Base-by-base conservation (phyloP, 2,113 vertebrate genomes). In the Rhadina sibilatrix region DNA sequence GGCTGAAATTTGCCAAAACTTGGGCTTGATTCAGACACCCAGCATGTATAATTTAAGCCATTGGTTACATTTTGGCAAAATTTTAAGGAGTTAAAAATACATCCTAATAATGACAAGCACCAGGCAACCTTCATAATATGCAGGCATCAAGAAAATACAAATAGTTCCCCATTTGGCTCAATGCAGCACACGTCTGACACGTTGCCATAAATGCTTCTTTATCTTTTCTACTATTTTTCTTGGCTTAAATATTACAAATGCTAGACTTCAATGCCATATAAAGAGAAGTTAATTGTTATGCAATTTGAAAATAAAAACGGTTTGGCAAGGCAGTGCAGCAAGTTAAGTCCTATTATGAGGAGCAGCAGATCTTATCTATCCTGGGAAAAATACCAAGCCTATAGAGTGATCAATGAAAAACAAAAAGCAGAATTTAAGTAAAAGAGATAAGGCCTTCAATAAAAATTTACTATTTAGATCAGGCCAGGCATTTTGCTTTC, bases 231-330 rank as follows among this genome's bases (percentile, higher is more conserved):
- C 38, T 92, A 1, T 91, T 95, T 96, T 91, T 89, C 70, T 93
- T 96, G 94, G 94, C 90, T 94, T 85, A 83, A 91, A 76, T 72
- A 63, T 61, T 76, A 91, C 50, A 87, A 83, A 90, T 91, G 63
- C 86, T 85, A 85, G 63, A 85, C 31, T 85, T 70, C 57, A 85
- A 25, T 94, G 63, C 86, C 75, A 3, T 50, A 70, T 50, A 87
- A 94, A 96, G 66, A 91, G 50, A 95, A 84, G 47, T 69, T 92
- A 90, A 92, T 93, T 93, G 78, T 90, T 90, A 83, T 25, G 83
- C 70, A 91, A 90, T 94, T 90, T 88, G 79, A 83, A 94, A 95
- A 97, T 66, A 95, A 85, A 91, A 95, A 91, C 49, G 11, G 28
- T 72, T 93, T 96, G 91, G 74, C 91, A 94, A 91, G 33, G 70